A percentile compares a stretch with the other conserved stretches of the same genome.
Conservation (phyloP, 2,797 vertebrate genomes). For the Philypnodon macrostomus region DNA sequence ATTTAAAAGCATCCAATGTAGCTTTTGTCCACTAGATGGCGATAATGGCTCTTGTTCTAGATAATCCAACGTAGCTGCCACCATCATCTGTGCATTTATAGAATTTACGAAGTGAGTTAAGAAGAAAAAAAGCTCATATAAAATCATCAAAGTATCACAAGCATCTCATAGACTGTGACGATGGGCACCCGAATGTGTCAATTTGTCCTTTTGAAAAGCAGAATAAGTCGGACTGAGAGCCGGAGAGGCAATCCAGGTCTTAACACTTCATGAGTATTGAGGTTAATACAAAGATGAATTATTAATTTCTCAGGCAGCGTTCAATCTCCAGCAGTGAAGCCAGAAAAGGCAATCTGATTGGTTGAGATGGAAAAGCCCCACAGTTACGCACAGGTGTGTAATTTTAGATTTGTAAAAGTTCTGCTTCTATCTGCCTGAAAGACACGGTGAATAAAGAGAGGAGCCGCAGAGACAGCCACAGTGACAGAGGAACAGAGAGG, state of each 20-base stretch:
- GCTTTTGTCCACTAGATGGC: too few species aligned
- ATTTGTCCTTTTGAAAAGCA: not conserved
- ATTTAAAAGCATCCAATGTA: too few species aligned
- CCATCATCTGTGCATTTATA: too few species aligned
- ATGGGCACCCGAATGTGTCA: not conserved
- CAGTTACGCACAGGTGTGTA: slow-evolving; percentile 39
- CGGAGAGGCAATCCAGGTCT: slow-evolving; percentile 8
- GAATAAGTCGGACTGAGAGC: not conserved
- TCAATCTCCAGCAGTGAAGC: slow-evolving; percentile 39
- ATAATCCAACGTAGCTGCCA: too few species aligned
- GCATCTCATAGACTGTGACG: too few species aligned
- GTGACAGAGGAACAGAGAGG: slow-evolving; percentile 35
- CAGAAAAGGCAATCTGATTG: slow-evolving; percentile 23
- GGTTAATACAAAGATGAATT: slow-evolving; percentile 75
- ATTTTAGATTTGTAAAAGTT: slow-evolving; percentile 32
- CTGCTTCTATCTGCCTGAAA: slow-evolving; percentile 18
- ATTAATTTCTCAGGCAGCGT: slow-evolving; percentile 57
- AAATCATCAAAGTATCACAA: too few species aligned
- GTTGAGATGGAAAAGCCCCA: slow-evolving; percentile 11
- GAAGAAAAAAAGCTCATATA: too few species aligned
- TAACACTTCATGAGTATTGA: slow-evolving; percentile 59
- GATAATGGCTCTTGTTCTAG: too few species aligned
- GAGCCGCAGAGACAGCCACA: slow-evolving; percentile 21
- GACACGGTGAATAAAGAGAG: slow-evolving; percentile 12
- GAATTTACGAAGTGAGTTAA: too few species aligned